phyloP scores from a whole-genome alignment of 2,797 vertebrate genomes.

The Chelmon rostratus region DNA sequence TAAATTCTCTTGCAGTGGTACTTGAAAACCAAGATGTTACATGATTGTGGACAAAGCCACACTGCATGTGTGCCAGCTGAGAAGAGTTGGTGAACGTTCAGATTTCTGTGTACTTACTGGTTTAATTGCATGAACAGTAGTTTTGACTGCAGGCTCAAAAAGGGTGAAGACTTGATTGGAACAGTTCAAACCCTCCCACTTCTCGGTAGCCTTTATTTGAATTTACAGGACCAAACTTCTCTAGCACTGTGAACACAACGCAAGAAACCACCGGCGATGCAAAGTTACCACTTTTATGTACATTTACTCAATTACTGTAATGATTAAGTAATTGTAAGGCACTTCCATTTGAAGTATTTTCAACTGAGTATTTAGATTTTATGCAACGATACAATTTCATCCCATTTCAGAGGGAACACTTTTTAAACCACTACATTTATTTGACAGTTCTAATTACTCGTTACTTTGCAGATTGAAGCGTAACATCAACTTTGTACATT shows the following conservation, averaged over 20 bases:
- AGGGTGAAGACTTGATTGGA: constrained; percentile 30
- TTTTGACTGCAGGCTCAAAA: too few species aligned
- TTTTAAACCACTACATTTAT: background rate
- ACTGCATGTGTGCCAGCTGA: too few species aligned
- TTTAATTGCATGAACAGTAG: too few species aligned
- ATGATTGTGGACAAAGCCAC: constrained; percentile 15
- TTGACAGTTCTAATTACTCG: background rate
- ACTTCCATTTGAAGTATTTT: background rate
- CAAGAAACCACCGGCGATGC: background rate
- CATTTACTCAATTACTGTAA: too few species aligned
- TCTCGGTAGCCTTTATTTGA: constrained; percentile 12
- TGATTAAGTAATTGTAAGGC: background rate
- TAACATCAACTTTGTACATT: background rate
- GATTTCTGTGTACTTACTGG: background rate
- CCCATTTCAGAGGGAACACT: background rate
- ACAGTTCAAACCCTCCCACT: constrained; percentile 27
- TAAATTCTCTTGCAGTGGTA: constrained; percentile 29
- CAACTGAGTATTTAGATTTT: background rate
- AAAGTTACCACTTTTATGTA: background rate
- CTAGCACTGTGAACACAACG: constrained; percentile 9
- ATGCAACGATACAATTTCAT: background rate
- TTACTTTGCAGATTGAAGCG: background rate
- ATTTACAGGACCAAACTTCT: constrained; percentile 11
- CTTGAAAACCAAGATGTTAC: constrained; percentile 18
- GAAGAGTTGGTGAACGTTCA: too few species aligned